Percentiles rank a stretch among this genome's conserved stretches.
phyloP scores from a whole-genome alignment of 2,888 invertebrate genomes.

The Xylota sylvarum region DNA sequence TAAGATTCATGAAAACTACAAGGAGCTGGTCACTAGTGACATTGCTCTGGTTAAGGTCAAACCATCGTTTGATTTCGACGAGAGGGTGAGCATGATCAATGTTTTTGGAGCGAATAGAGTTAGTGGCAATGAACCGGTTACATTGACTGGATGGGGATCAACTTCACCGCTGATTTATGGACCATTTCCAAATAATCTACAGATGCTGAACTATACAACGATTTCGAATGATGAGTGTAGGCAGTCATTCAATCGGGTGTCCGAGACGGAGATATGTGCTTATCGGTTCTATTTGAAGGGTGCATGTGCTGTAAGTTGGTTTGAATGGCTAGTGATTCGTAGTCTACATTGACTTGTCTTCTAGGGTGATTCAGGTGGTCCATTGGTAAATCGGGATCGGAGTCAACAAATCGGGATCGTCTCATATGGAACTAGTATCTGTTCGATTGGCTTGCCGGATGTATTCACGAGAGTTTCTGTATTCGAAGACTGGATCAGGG shows the following conservation, averaged over 20 bases:
- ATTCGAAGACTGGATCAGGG: constrained; percentile 83
- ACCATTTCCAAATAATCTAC: constrained; percentile 78
- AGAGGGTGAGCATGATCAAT: constrained; percentile 77
- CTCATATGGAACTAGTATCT: constrained; percentile 81
- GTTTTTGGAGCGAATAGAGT: constrained; percentile 83
- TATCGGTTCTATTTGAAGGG: constrained; percentile 80
- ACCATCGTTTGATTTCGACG: constrained; percentile 79
- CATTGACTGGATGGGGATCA: constrained; percentile 82
- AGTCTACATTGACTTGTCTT: constrained; percentile 18
- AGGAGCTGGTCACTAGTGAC: constrained; percentile 80
- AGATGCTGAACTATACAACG: constrained; percentile 79
- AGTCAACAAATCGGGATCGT: constrained; percentile 80
- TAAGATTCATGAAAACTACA: constrained; percentile 79
- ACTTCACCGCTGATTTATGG: constrained; percentile 79
- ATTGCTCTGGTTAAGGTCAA: constrained; percentile 80
- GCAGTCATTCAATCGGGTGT: constrained; percentile 78
- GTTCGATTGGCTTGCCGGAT: constrained; percentile 81
- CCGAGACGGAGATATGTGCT: constrained; percentile 81
- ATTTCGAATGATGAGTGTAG: constrained; percentile 79
- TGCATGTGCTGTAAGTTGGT: constrained; percentile 82
- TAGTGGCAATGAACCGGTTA: constrained; percentile 73
- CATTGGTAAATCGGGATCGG: constrained; percentile 79
- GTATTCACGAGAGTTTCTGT: constrained; percentile 84
- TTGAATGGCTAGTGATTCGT: not conserved
- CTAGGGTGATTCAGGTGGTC: constrained; percentile 84